These are phyloP conservation scores for Syngnathus typhle DNA, from an alignment of 2,113 vertebrate genomes.

Conservation along the genomic window DNA sequence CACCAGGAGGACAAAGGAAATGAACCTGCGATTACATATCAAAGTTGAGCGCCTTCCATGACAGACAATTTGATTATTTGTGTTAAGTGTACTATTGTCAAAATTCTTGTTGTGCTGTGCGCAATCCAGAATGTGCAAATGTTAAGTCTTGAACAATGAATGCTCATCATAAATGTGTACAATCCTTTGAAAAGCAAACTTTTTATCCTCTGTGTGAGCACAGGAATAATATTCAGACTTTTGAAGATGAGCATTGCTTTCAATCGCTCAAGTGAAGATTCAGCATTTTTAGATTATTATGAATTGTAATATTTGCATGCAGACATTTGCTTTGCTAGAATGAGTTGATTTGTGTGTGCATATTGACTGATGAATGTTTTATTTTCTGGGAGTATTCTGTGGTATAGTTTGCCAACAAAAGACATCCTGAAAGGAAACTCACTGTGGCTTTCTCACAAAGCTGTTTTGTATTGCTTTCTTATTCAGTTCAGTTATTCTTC, in stretches of 20 bases:
- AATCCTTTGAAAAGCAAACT: background rate
- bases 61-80: constrained; percentile 22
- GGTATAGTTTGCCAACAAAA: background rate
- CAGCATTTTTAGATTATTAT: background rate
- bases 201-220: background rate
- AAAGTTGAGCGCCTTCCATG: constrained; percentile 9
- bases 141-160: background rate
- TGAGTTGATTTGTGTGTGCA: background rate
- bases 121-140: background rate
- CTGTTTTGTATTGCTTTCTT: background rate
- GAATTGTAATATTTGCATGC: background rate
- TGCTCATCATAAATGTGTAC: background rate
- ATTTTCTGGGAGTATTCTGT: background rate
- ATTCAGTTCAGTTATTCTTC: background rate
- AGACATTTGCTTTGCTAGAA: background rate
- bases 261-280: background rate
- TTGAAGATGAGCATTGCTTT: background rate
- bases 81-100: background rate
- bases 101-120: background rate
- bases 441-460: background rate
- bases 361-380: background rate
- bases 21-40: constrained; percentile 24
- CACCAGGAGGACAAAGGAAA: constrained; percentile 38
- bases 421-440: background rate
- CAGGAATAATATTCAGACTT: background rate